Base-by-base conservation (phyloP, 2,113 vertebrate species). In the Euleptes europaea region DNA sequence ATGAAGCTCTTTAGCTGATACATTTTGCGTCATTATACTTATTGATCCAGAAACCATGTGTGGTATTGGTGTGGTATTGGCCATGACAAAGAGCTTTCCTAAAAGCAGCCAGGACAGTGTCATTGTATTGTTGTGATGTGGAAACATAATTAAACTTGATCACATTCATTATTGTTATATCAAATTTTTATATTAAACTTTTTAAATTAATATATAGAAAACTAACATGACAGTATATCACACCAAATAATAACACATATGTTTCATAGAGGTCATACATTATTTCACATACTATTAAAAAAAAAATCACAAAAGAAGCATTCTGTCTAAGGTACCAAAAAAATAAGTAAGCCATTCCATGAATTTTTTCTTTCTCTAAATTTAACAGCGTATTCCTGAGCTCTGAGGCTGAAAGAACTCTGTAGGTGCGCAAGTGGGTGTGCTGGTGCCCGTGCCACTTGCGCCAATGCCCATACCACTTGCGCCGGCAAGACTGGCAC, bases 91-190 rank as follows among this genome's bases (percentile, higher is more conserved):
- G 77, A 83, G 84, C 80, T 78, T 4, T 49, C 82, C 85, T 83
- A 88, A 93, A 90, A 94, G 93, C 77, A 81, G 91, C 23, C 49
- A 83, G 85, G 83, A 89, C 86, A 88, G 90, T 88, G 77, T 86
- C 83, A 86, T 72, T 44, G 4, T 51, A 84, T 86, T 86, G 49
- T 72, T 86, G 71, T 81, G 79, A 93, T 91, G 88, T 91, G 77
- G 71, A 54, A 91, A 90, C 94, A 95, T 90, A 89, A 93, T 92
- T 91, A 88, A 94, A 90, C 80, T 83, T 44, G 11, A 85, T n/a
- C 85, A 87, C 73, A 69, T 93, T 92, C 69, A 84, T 91, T 90
- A 82, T 31, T 28, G 67, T 91, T 72, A 54, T 90, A 86, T 80
- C 89, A 90, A 83, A 90, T 86, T 19, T 47, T 12, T 73, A 31